A percentile compares a stretch with the other conserved stretches of the same genome.
Conservation (phyloP, 2,113 vertebrate species). For the Melanerpes formicivorus region DNA sequence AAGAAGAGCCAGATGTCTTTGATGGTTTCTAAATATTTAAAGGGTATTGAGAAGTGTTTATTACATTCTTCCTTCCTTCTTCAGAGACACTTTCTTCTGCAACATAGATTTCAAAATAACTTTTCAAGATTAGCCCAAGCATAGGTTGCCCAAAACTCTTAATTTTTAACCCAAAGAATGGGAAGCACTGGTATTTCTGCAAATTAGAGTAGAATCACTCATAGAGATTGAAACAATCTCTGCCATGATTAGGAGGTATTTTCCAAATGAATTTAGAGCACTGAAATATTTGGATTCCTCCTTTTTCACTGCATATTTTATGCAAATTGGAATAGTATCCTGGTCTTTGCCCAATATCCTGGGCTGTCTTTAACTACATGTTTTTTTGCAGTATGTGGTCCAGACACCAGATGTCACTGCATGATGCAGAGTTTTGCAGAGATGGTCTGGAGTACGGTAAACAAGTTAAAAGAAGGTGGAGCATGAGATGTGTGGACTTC, state of each 20-base stretch:
- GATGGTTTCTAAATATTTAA: slow-evolving; percentile 1
- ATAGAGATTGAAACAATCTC: background rate
- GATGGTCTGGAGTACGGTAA: background rate
- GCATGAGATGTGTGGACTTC: fast-evolving
- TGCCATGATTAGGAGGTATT: background rate
- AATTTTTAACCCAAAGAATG: background rate
- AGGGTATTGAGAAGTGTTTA: background rate
- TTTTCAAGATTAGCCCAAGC: background rate
- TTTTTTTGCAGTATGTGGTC: slow-evolving; percentile 19
- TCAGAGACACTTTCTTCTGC: background rate
- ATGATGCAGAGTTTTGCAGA: background rate
- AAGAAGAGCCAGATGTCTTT: background rate
- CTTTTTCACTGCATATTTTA: background rate
- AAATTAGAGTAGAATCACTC: background rate
- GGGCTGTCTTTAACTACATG: background rate
- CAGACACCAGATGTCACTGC: slow-evolving; percentile 61
- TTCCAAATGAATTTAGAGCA: background rate
- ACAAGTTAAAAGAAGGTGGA: background rate
- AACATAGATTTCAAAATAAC: background rate
- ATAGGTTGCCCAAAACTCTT: background rate
- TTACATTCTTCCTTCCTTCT: background rate
- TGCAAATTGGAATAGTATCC: background rate
- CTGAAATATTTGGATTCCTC: background rate
- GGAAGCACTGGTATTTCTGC: background rate
- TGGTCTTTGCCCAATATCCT: background rate